phyloP scores from a whole-genome alignment of 2,888 invertebrate genomes.

The Netelia virgata region DNA sequence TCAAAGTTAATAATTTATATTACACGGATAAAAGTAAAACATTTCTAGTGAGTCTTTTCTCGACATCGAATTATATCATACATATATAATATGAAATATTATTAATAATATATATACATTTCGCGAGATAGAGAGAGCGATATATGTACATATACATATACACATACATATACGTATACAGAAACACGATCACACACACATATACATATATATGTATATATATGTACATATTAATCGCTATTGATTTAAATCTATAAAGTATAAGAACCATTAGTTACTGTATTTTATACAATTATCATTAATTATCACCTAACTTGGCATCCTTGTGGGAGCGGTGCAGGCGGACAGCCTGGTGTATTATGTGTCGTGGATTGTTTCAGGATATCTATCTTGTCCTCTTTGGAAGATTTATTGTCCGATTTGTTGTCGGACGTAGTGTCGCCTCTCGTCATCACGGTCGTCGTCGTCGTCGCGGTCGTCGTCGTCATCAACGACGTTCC shows the following conservation, averaged over 20 bases:
- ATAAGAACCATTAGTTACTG: constrained; percentile 77
- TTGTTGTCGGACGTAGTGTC: constrained; percentile 71
- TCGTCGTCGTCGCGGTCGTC: constrained; percentile 67
- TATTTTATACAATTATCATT: constrained; percentile 86
- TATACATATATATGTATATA: constrained; percentile 60
- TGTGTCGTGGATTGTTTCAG: constrained; percentile 71
- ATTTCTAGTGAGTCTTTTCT: constrained; percentile 74
- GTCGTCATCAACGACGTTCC: constrained; percentile 49
- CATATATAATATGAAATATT: constrained; percentile 73
- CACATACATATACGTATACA: constrained; percentile 69
- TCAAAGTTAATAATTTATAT: constrained; percentile 80
- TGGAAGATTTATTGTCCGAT: constrained; percentile 76
- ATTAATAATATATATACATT: constrained; percentile 73
- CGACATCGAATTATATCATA: constrained; percentile 75
- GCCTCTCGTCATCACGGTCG: constrained; percentile 67
- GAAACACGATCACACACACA: constrained; percentile 67
- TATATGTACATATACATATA: constrained; percentile 70
- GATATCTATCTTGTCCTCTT: constrained; percentile 71
- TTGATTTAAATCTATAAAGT: constrained; percentile 72
- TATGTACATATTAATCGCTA: constrained; percentile 57
- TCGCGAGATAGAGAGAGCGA: constrained; percentile 59
- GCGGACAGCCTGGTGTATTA: constrained; percentile 83
- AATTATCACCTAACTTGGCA: constrained; percentile 95
- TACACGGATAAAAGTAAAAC: constrained; percentile 74
- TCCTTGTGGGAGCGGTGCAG: constrained; percentile 91